These are phyloP conservation scores for Symphodus melops DNA, from an alignment of 2,113 vertebrate genomes.

Conservation along the genomic window DNA sequence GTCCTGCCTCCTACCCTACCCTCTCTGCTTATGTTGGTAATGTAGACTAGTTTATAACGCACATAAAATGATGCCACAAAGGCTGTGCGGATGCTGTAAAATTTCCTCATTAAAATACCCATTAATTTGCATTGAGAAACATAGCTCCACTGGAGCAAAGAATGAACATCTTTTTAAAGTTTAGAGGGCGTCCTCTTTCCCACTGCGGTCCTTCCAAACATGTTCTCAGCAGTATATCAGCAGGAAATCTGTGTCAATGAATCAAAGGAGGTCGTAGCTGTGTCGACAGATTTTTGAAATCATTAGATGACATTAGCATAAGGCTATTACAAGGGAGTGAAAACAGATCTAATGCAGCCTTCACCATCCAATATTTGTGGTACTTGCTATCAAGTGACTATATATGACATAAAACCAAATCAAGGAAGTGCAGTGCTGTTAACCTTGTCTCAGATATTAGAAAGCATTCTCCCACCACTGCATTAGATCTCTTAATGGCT, in stretches of 20 bases:
- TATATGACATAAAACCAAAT: constrained; percentile 18
- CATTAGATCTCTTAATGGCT: constrained; percentile 57
- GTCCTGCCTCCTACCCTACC: constrained; percentile 5
- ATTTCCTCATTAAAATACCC: constrained; percentile 44
- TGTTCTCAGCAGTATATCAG: constrained; percentile 17
- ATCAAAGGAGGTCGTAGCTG: constrained; percentile 1
- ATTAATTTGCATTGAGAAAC: constrained; percentile 60
- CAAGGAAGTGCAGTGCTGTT: constrained; percentile 11
- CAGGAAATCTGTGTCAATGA: constrained; percentile 11
- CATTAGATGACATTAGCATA: background rate
- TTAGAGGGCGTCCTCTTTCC: constrained; percentile 26
- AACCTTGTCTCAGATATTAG: constrained; percentile 4
- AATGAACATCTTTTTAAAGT: constrained; percentile 49
- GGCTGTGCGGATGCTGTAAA: constrained; percentile 14
- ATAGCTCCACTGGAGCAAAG: constrained; percentile 40
- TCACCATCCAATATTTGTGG: too few relatives aligned
- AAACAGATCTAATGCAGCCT: too few relatives aligned
- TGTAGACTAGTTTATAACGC: constrained; percentile 52
- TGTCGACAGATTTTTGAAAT: constrained; percentile 11
- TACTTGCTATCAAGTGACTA: too few relatives aligned
- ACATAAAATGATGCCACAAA: constrained; percentile 58
- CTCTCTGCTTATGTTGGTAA: background rate
- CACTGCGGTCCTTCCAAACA: constrained; percentile 9
- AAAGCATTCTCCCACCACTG: constrained; percentile 14
- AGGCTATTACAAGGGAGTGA: background rate